Percentiles rank a stretch among this genome's conserved stretches.
These are phyloP conservation scores for Fulica atra DNA, from an alignment of 2,113 vertebrate genomes.

Conservation along the genomic window DNA sequence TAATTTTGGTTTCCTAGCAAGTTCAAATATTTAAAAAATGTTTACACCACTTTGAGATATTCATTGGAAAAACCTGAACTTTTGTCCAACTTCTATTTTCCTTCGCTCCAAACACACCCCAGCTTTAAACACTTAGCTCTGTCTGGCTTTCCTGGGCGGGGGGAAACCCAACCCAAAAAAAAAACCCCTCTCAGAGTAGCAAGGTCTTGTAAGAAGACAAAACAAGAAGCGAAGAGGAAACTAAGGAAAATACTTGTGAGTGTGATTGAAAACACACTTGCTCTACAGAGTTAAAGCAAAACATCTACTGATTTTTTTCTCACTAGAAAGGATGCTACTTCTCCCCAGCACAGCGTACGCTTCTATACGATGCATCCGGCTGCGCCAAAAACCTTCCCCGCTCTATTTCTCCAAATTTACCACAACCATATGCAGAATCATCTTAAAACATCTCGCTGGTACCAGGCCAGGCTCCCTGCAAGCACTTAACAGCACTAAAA, in stretches of 20 bases:
- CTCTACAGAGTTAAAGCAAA: not conserved
- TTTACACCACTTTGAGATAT: conserved; percentile 36
- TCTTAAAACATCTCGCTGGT: not conserved
- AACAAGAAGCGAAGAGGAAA: conserved; percentile 23
- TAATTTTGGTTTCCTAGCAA: conserved; percentile 52
- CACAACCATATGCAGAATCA: not conserved
- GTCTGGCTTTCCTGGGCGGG: not conserved
- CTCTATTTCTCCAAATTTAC: not conserved
- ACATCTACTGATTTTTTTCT: not conserved
- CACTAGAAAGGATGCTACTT: not conserved
- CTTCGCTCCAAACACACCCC: not conserved
- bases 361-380: not conserved
- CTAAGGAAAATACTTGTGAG: not conserved
- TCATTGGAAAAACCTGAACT: conserved; percentile 25
- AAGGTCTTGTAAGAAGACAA: conserved; percentile 5
- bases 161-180: not conserved
- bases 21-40: conserved; percentile 69
- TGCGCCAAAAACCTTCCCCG: not conserved
- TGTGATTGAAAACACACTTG: conserved; percentile 12
- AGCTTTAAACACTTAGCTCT: conserved; percentile 36
- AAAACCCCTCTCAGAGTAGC: not conserved
- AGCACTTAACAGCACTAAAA: not conserved
- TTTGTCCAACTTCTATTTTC: not conserved
- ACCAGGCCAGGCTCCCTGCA: not conserved
- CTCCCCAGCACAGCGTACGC: not conserved